A percentile compares a stretch with the other conserved stretches of the same genome.
These are phyloP conservation scores for Melanotaenia boesemani DNA, from an alignment of 2,797 vertebrate genomes.

Conservation along the genomic window DNA sequence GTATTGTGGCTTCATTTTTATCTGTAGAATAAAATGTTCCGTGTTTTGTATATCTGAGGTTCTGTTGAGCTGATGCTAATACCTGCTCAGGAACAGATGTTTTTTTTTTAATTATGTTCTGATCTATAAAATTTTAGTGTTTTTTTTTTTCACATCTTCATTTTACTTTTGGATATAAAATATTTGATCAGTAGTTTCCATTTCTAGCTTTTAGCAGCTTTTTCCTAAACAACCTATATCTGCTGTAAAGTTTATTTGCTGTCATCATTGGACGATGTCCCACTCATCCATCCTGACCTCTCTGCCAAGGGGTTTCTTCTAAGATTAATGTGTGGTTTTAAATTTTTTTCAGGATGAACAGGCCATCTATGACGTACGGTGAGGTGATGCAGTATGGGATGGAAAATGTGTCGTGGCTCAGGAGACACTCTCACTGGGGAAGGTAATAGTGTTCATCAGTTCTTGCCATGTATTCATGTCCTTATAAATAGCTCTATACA, in stretches of 20 bases:
- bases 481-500: background rate
- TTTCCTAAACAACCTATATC: background rate
- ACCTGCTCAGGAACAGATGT: too few relatives aligned
- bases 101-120: background rate
- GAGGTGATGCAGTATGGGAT: conserved; percentile 88
- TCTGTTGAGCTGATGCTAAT: too few relatives aligned
- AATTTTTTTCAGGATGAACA: conserved; percentile 81
- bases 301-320: background rate
- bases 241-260: background rate
- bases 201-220: background rate
- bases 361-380: conserved; percentile 91
- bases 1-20: too few relatives aligned
- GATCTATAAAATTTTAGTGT: background rate
- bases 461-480: background rate
- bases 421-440: conserved; percentile 89
- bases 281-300: background rate
- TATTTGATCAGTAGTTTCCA: background rate
- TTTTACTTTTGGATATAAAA: background rate
- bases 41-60: too few relatives aligned
- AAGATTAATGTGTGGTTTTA: background rate
- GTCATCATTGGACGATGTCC: background rate
- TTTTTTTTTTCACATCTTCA: background rate
- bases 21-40: too few relatives aligned
- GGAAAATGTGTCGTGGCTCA: conserved; percentile 88
- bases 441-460: conserved; percentile 80